Conservation (phyloP, 2,888 invertebrate species). For the Blastobasis lacticolella region DNA sequence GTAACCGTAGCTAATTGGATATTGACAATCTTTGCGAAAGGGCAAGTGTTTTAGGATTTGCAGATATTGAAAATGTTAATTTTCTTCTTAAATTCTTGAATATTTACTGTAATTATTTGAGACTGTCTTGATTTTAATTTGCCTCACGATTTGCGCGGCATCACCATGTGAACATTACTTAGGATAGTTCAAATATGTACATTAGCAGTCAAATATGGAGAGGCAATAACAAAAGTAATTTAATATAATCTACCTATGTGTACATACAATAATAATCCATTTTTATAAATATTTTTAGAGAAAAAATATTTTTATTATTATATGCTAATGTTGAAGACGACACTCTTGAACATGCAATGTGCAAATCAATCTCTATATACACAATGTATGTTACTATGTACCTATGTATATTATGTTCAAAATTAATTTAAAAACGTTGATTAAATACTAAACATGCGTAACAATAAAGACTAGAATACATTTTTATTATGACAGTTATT, state of each 20-base stretch:
- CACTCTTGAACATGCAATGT: constrained; percentile 52
- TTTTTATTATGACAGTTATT: constrained; percentile 72
- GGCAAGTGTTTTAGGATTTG: too few relatives aligned
- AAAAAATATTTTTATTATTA: constrained; percentile 21
- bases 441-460: constrained; percentile 71
- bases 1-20: too few relatives aligned
- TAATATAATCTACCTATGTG: constrained; percentile 7
- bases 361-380: constrained; percentile 60
- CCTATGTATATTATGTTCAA: constrained; percentile 43
- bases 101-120: too few relatives aligned
- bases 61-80: too few relatives aligned
- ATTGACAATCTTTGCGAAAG: too few relatives aligned
- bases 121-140: too few relatives aligned
- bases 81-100: too few relatives aligned
- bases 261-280: constrained; percentile 27
- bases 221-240: constrained; percentile 6
- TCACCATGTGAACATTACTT: too few relatives aligned
- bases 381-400: constrained; percentile 49
- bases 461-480: constrained; percentile 76
- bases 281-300: constrained; percentile 26
- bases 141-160: too few relatives aligned
- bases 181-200: too few relatives aligned
- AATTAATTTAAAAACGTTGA: constrained; percentile 65
- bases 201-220: background rate
- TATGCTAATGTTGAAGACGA: constrained; percentile 28